Conservation (phyloP, 2,888 invertebrate species). For the Timema podura region DNA sequence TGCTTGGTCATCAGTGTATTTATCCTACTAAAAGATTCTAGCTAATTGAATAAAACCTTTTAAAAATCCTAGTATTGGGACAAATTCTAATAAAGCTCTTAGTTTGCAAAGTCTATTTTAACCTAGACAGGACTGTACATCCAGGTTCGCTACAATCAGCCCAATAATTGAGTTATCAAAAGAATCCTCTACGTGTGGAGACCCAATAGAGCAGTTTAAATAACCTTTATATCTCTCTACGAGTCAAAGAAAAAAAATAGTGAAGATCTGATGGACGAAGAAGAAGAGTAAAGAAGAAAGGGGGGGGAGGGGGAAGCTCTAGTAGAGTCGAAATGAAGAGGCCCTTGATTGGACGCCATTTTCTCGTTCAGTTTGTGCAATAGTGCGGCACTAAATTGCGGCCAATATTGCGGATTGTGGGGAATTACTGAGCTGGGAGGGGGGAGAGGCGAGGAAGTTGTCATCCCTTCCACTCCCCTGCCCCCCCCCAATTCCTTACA, state of each 20-base stretch:
- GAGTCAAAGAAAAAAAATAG: slow-evolving; percentile 1
- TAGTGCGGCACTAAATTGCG: slow-evolving; percentile 29
- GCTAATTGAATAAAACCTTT: too few species aligned
- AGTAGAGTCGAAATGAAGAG: slow-evolving; percentile 26
- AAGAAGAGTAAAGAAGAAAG: slow-evolving; percentile 6
- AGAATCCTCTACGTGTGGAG: slow-evolving; percentile 11
- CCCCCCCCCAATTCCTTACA: not conserved
- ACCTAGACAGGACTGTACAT: too few species aligned
- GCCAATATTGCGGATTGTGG: slow-evolving; percentile 31
- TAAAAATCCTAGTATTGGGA: too few species aligned
- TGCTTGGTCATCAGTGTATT: too few species aligned
- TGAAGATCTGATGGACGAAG: slow-evolving; percentile 1
- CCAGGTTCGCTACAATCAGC: slow-evolving; percentile 17
- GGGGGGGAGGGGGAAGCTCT: not conserved
- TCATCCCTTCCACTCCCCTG: not conserved
- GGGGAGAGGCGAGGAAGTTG: slow-evolving; percentile 12
- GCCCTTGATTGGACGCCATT: slow-evolving; percentile 28
- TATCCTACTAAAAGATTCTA: too few species aligned
- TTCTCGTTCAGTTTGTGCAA: slow-evolving; percentile 29
- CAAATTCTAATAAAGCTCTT: too few species aligned
- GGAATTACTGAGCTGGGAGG: slow-evolving; percentile 21
- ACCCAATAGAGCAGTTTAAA: slow-evolving; percentile 21
- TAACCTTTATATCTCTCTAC: slow-evolving; percentile 17
- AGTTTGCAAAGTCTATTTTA: too few species aligned
- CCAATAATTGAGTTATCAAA: slow-evolving; percentile 27